Evolutionary conservation across 2,113 vertebrate genomes (phyloP), one percentile per base, ranked within the genome.

Genomic region (Promerops cafer): DNA sequence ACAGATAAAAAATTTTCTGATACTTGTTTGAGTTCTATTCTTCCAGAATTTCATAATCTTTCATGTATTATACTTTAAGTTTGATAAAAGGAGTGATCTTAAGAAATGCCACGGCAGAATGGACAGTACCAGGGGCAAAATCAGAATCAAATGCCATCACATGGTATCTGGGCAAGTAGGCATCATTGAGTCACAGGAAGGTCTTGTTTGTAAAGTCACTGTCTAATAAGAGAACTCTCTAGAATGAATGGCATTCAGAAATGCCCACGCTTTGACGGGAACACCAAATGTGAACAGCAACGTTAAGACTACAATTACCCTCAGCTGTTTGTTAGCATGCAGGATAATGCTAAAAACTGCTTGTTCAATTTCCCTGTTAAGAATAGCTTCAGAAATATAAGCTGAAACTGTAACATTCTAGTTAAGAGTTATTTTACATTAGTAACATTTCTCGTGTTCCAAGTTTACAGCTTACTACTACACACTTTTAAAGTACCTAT

Each of bases 101-200:
- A 65, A 54, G 70, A 76, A 81, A 80, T 1, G 10, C 3, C 17
- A 26, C 6, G 6, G 20, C 70, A 92, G n/a, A 82, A 79, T 10
- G 14, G 39, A 75, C 31, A 53, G 11, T 57, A 44, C 7, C 7
- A 78, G 10, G 4, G 3, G 3, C 2, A 18, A 42, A 56, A 72
- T 56, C 13, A 65, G 37, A 89, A 72, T 37, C 15, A 40, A 85
- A 88, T 54, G 26, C 18, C 13, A 59, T 30, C 16, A 39, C 6
- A 0, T 27, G 18, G 9, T 49, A 70, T 45, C 26, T 42, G 7
- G 8, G 24, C 23, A 83, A 81, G 40, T 10, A 89, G 45, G 5
- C 16, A 35, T 39, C 35, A 28, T 1, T 1, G 0, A 81, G 20
- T n/a, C 60, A 40, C 28, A n/a, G 21, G 6, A 4, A 57, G 37